These are phyloP conservation scores for Drosophila pectinifera DNA, from an alignment of 1,140 invertebrate species.

Conservation along the genomic window DNA sequence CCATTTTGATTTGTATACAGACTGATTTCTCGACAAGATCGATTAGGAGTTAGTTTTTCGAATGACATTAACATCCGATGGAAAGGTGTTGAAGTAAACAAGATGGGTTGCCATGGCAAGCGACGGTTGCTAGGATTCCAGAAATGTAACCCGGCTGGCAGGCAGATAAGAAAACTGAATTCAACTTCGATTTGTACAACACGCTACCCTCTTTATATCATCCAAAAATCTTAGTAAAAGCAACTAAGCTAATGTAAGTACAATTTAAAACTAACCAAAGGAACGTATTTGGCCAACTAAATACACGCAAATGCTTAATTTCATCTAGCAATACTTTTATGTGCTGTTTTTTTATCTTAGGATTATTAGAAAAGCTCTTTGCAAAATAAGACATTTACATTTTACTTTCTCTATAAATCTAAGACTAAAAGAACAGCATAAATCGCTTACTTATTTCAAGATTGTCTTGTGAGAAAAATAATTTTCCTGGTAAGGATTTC, in stretches of 20 bases:
- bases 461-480: neutral
- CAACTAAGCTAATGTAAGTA: conserved; percentile 24
- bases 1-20: conserved; percentile 38
- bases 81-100: conserved; percentile 17
- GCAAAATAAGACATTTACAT: neutral
- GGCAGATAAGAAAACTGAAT: neutral
- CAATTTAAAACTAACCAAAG: conserved; percentile 21
- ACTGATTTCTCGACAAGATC: neutral
- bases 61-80: neutral
- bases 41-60: neutral
- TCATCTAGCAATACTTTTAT: neutral
- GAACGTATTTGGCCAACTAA: conserved; percentile 34
- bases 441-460: conserved; percentile 1
- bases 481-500: neutral
- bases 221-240: conserved; percentile 11
- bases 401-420: too few species aligned
- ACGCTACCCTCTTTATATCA: conserved; percentile 11
- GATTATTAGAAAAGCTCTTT: neutral
- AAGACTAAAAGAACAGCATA: conserved; percentile 1
- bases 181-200: neutral
- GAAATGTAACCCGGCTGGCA: neutral
- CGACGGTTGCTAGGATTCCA: conserved; percentile 53
- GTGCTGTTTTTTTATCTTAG: neutral
- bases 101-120: conserved; percentile 46
- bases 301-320: conserved; percentile 16